These are phyloP conservation scores for Hormiphora californensis DNA, from an alignment of 37 sponge, comb jelly and placozoan species.

Conservation along the genomic window DNA sequence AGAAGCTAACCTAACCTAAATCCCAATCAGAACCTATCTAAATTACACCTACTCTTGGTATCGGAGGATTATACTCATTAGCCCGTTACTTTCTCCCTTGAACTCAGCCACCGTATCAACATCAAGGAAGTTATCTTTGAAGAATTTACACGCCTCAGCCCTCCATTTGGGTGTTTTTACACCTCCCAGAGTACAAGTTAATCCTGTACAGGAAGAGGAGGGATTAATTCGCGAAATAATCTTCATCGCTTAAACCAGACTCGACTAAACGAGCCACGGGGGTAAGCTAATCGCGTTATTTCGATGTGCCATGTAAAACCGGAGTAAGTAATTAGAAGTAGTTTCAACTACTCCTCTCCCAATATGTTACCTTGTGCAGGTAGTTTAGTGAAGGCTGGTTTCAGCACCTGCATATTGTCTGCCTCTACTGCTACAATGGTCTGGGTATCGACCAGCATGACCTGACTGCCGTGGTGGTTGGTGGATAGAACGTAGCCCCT, in stretches of 20 bases:
- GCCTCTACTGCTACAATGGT: background rate
- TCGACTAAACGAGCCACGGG: too few relatives aligned
- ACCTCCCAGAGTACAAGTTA: background rate
- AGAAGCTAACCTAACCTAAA: background rate
- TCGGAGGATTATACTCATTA: background rate
- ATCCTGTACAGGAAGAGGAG: too few relatives aligned
- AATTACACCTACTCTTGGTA: background rate
- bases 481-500: constrained; percentile 16
- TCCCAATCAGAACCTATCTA: background rate
- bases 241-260: too few relatives aligned
- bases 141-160: background rate
- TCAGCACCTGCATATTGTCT: background rate
- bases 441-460: constrained; percentile 18
- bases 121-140: background rate
- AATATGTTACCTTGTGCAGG: constrained; percentile 18
- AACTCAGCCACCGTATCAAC: background rate
- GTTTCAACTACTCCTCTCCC: too few relatives aligned
- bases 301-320: too few relatives aligned
- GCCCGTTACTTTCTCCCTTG: background rate
- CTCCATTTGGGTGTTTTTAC: background rate
- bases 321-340: too few relatives aligned
- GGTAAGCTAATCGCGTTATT: too few relatives aligned
- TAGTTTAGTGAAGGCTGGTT: background rate
- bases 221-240: too few relatives aligned
- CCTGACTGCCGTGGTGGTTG: background rate